Evolutionary conservation across 2,113 vertebrate genomes (phyloP).

Genomic region (Collichthys lucidus): DNA sequence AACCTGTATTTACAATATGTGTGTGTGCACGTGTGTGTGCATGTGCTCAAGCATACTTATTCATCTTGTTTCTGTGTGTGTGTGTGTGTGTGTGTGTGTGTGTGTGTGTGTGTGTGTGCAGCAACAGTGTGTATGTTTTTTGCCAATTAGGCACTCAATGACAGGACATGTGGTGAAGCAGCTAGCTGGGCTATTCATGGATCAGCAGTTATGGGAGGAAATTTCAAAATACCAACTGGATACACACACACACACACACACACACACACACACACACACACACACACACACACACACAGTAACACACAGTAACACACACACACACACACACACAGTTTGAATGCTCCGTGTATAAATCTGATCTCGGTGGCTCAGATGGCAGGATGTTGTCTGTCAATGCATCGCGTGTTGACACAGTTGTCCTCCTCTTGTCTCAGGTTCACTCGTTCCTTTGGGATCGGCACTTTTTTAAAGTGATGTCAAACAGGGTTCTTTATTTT

Average conservation of each 20-base stretch:
- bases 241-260: conserved; percentile 34
- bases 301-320: too few species aligned
- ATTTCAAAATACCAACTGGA: conserved; percentile 75
- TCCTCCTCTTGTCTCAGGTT: conserved; percentile 40
- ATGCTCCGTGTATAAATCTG: conserved; percentile 29
- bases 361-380: conserved; percentile 40
- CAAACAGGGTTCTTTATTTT: conserved; percentile 5
- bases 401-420: conserved; percentile 52
- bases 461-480: neutral
- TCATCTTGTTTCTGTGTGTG: conserved; percentile 68
- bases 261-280: conserved; percentile 40
- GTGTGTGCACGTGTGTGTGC: conserved; percentile 4
- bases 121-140: conserved; percentile 72
- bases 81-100: conserved; percentile 36
- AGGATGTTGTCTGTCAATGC: conserved; percentile 39
- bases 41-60: conserved; percentile 43
- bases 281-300: conserved; percentile 35
- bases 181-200: conserved; percentile 79
- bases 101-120: conserved; percentile 54
- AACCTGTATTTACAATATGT: conserved; percentile 37
- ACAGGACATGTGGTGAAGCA: conserved; percentile 82
- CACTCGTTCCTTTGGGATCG: neutral
- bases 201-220: conserved; percentile 80
- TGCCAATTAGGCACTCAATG: conserved; percentile 83
- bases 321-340: conserved; percentile 38